These are phyloP conservation scores for Cantharis nigra DNA, from an alignment of 2,888 invertebrate genomes.

Conservation along the genomic window DNA sequence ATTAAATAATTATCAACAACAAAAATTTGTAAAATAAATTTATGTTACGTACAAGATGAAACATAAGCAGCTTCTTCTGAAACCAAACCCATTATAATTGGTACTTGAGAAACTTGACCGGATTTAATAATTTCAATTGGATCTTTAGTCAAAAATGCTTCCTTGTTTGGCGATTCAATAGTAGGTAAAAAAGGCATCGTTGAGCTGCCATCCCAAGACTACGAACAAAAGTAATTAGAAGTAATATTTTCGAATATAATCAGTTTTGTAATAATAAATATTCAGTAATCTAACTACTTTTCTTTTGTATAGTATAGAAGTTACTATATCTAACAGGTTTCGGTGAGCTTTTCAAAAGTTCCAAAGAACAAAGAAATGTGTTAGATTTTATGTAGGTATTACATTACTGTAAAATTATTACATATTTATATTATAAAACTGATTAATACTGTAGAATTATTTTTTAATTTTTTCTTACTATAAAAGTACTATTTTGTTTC, in stretches of 20 bases:
- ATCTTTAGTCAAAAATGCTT: conserved; percentile 70
- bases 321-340: too few species aligned
- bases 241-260: background rate
- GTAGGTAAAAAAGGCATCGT: conserved; percentile 81
- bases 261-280: too few species aligned
- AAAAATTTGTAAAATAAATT: background rate
- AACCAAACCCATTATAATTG: conserved; percentile 76
- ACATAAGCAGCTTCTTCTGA: conserved; percentile 74
- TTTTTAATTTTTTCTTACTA: background rate
- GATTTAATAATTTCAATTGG: conserved; percentile 61
- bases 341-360: too few species aligned
- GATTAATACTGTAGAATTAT: background rate
- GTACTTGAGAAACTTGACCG: conserved; percentile 61
- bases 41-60: conserved; percentile 56
- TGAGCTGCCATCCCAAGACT: conserved; percentile 78
- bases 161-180: conserved; percentile 68
- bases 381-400: too few species aligned
- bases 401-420: too few species aligned
- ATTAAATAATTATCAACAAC: background rate
- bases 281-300: too few species aligned
- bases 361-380: too few species aligned
- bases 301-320: too few species aligned
- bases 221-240: conserved; percentile 18
- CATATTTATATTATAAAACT: too few species aligned
- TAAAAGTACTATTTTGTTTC: background rate